Conservation (phyloP, 2,888 invertebrate species). For the Omphaloscelis lunosa region DNA sequence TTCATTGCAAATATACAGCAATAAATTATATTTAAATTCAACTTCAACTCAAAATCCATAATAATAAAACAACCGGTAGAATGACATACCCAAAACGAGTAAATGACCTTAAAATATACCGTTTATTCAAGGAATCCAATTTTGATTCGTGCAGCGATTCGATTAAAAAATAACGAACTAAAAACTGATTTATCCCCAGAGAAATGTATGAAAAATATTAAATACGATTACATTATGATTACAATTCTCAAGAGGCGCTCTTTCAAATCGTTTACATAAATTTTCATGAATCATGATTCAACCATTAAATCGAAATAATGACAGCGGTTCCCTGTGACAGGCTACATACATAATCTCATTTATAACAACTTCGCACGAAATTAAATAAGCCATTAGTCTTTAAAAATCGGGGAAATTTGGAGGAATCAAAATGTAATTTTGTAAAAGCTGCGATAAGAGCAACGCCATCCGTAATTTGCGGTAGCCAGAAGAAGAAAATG, state of each 20-base stretch:
- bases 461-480: constrained; percentile 71
- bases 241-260: constrained; percentile 52
- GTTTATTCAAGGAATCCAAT: constrained; percentile 55
- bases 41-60: too few relatives aligned
- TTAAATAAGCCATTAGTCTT: constrained; percentile 77
- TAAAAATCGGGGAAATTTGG: constrained; percentile 65
- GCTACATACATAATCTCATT: constrained; percentile 65
- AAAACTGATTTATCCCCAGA: constrained; percentile 21
- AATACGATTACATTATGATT: constrained; percentile 70
- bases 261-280: constrained; percentile 44
- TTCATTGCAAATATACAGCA: constrained; percentile 8
- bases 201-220: constrained; percentile 7
- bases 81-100: constrained; percentile 47
- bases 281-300: constrained; percentile 45
- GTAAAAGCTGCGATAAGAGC: constrained; percentile 70
- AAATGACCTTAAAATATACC: constrained; percentile 60
- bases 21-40: constrained; percentile 17
- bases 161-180: constrained; percentile 24
- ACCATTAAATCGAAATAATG: constrained; percentile 41
- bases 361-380: constrained; percentile 68
- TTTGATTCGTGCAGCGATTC: constrained; percentile 32
- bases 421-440: constrained; percentile 78
- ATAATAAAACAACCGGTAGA: constrained; percentile 51
- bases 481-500: constrained; percentile 68
- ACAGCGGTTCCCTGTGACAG: constrained; percentile 34